Conservation (phyloP, 2,888 invertebrate genomes). For the Eustalomyia histrio region DNA sequence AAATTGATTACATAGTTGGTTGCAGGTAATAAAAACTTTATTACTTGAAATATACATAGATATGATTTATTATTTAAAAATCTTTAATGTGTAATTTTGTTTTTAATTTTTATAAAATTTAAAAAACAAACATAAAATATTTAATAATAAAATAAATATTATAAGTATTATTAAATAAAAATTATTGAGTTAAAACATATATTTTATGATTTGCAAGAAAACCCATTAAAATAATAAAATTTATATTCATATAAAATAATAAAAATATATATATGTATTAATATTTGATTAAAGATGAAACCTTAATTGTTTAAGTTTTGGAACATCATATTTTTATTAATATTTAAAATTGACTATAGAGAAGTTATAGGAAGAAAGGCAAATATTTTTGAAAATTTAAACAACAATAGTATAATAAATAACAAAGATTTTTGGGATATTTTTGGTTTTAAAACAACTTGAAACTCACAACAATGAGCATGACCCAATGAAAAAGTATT, state of each 20-base stretch:
- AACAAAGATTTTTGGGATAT: neutral
- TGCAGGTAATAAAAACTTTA: neutral
- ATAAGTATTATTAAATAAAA: neutral
- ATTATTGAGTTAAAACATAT: conserved; percentile 23
- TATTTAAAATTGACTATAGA: neutral
- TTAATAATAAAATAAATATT: conserved; percentile 34
- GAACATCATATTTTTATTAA: neutral
- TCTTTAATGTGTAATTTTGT: conserved; percentile 30
- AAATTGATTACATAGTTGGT: neutral
- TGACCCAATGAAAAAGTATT: no score
- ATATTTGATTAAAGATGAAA: neutral
- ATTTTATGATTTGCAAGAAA: conserved; percentile 57
- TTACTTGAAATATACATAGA: conserved; percentile 54
- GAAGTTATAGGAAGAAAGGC: neutral
- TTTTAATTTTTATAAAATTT: conserved; percentile 38
- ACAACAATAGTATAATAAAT: neutral
- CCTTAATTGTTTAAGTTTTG: neutral
- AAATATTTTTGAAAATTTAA: neutral
- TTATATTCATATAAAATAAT: neutral
- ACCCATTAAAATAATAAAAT: conserved; percentile 32
- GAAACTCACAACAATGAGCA: neutral
- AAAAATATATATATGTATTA: neutral
- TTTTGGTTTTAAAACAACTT: neutral
- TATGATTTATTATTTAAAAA: conserved; percentile 61
- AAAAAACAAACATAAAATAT: conserved; percentile 53